Base-by-base conservation (phyloP, 1,140 invertebrate species). In the Eupristina koningsbergeri region DNA sequence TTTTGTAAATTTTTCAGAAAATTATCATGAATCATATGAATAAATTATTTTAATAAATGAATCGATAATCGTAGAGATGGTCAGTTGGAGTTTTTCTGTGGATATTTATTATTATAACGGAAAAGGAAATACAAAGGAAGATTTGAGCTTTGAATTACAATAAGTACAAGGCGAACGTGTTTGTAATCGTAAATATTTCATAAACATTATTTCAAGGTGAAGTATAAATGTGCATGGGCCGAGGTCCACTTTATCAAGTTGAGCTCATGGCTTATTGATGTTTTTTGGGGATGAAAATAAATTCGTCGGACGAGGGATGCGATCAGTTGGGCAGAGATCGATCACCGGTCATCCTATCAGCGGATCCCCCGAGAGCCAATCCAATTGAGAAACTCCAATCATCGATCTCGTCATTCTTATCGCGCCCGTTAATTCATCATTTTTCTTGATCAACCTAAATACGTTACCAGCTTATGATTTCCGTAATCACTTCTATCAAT, bases 361-460 rank as follows among this genome's bases (percentile, higher is more conserved):
- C 74, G 22, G 39, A 39, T 71, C 81, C 80, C 83, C 61, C 31
- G 78, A 77, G 80, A 76, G 47, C 67, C 41, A 83, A 86, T 85
- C 80, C 80, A 84, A 81, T 85, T 80, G 78, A 50, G 73, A 39
- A 63, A 76, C 45, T 74, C 80, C 64, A 82, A 84, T 85, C 85
- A 86, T 86, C 83, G 80, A 80, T 63, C 82, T 85, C 80, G 84
- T 86, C 84, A 84, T 85, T 81, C 73, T 86, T 85, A 81, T 81
- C 79, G 74, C 36, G 36, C 0, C 76, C 76, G 74, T 84, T 84
- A 79, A 84, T 84, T 79, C 69, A 80, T 84, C 82, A 84, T 84
- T 80, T 84, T 77, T 80, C 69, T 29, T 36, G 47, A 67, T 36
- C 6, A 26, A 31, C 47, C 50, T 74, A 84, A 79, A 74, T 45